Base-by-base conservation (phyloP, 2,113 vertebrate genomes). In the Panthera leo region DNA sequence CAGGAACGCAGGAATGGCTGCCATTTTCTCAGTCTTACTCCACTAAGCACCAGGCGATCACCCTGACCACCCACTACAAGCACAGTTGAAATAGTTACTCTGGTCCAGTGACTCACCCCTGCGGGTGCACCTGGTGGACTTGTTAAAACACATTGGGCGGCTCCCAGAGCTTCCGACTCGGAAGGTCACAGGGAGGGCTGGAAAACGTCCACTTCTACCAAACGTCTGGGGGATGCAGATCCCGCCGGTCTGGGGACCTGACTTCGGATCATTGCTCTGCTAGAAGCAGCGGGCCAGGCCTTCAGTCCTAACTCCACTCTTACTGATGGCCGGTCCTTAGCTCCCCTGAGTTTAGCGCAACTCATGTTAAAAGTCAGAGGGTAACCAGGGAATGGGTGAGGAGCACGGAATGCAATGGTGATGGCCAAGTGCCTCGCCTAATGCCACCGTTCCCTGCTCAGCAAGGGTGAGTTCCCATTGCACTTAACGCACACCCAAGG, bases 381-480 rank as follows among this genome's bases (percentile, higher is more conserved):
- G 11, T 15, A 4, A 48, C 25, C 36, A 76, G 0, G 5, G 42
- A 23, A 42, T 1, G n/a, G 39, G 27, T 36, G 25, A 0, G 48
- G 36, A 27, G 61, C 19, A 11, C 1, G 13, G 3, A 1, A 36
- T 36, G 63, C 29, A 42, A 15, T 1, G 6, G 29, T 42, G 55
- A 25, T 2, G 0, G 80, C 71, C 1, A 1, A 53, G 51, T 1
- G 7, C 45, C 45, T 29, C 1, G 2, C 16, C 3, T 8, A 19
- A 58, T 1, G 5, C 48, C 10, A 10, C 12, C 7, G 4, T 34
- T 55, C 15, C 18, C 58, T 7, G 0, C n/a, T 55, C 55, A 3
- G 14, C 10, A 18, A 19, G 39, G 0, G 1, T 23, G 34, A 39
- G 23, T 1, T 34, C 12, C 76, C 23, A 2, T 10, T n/a, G 31